Conservation (phyloP, 2,113 vertebrate species). For the Chauna torquata region DNA sequence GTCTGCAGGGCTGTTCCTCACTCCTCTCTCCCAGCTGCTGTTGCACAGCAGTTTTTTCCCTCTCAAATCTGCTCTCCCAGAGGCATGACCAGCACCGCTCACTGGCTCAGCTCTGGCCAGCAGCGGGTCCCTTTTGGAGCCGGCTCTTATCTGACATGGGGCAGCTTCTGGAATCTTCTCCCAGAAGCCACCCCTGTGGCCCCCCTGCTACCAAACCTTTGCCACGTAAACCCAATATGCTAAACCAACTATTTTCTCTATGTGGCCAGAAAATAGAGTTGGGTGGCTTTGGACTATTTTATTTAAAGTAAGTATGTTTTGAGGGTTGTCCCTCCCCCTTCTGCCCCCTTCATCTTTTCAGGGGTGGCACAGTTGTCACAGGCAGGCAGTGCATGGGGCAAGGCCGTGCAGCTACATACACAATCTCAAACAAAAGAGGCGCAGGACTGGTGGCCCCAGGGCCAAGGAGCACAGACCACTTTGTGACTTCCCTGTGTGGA, state of each 20-base stretch:
- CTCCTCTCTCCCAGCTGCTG: too few relatives aligned
- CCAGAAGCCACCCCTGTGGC: too few relatives aligned
- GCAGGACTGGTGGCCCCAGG: neutral
- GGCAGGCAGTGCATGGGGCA: accelerated
- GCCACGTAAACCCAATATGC: too few relatives aligned
- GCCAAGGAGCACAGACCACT: neutral
- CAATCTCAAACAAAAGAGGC: neutral
- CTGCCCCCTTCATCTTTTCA: neutral
- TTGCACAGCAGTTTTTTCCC: too few relatives aligned
- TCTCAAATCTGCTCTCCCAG: too few relatives aligned
- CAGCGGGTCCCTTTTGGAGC: too few relatives aligned
- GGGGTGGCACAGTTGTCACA: neutral
- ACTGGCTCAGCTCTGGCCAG: too few relatives aligned
- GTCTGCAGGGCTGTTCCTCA: too few relatives aligned
- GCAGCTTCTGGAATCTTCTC: too few relatives aligned
- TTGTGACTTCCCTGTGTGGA: neutral
- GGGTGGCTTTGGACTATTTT: neutral
- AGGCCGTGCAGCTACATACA: neutral
- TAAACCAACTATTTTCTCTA: neutral
- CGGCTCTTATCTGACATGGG: too few relatives aligned
- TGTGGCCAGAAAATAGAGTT: neutral
- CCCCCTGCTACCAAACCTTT: too few relatives aligned
- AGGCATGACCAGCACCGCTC: too few relatives aligned
- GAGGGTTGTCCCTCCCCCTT: neutral
- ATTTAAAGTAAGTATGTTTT: neutral